A percentile compares a stretch with the other conserved stretches of the same genome.
These are phyloP conservation scores for Sarcophaga bullata DNA, from an alignment of 1,140 invertebrate genomes.

Conservation along the genomic window DNA sequence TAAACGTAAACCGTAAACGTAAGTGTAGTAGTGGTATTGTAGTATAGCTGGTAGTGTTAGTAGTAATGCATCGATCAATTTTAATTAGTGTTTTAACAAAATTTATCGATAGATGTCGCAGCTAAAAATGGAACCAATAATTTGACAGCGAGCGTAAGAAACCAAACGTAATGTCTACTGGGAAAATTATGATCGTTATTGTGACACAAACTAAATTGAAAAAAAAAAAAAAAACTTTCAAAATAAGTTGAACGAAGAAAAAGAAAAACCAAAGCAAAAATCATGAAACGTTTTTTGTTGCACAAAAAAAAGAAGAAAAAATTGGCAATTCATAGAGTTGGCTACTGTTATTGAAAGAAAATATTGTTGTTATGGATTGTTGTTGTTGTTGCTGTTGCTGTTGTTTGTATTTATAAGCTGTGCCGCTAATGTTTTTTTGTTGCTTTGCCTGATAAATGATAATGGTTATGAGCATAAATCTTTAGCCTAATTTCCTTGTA, in stretches of 20 bases:
- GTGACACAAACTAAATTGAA: slow-evolving; percentile 23
- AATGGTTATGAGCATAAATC: slow-evolving; percentile 29
- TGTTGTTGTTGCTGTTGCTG: background rate
- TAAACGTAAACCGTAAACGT: too few species aligned
- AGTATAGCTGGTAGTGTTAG: background rate
- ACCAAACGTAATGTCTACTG: background rate
- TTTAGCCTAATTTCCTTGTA: slow-evolving; percentile 21
- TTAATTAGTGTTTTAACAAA: slow-evolving; percentile 7
- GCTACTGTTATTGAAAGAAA: background rate
- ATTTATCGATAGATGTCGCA: slow-evolving; percentile 1
- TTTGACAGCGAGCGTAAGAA: background rate
- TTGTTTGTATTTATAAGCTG: background rate
- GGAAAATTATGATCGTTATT: slow-evolving; percentile 26
- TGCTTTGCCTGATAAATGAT: slow-evolving; percentile 5
- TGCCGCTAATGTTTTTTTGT: slow-evolving; percentile 20
- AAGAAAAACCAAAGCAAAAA: background rate
- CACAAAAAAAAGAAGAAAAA: too few species aligned
- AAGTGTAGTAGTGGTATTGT: too few species aligned
- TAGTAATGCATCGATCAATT: slow-evolving; percentile 15
- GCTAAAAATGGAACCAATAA: slow-evolving; percentile 15
- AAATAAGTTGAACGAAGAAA: too few species aligned
- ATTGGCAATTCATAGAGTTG: background rate
- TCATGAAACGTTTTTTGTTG: background rate
- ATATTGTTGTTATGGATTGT: background rate
- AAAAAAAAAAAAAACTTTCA: background rate